Conservation (phyloP, 1,140 invertebrate species). For the Paraescarpia echinospica region DNA sequence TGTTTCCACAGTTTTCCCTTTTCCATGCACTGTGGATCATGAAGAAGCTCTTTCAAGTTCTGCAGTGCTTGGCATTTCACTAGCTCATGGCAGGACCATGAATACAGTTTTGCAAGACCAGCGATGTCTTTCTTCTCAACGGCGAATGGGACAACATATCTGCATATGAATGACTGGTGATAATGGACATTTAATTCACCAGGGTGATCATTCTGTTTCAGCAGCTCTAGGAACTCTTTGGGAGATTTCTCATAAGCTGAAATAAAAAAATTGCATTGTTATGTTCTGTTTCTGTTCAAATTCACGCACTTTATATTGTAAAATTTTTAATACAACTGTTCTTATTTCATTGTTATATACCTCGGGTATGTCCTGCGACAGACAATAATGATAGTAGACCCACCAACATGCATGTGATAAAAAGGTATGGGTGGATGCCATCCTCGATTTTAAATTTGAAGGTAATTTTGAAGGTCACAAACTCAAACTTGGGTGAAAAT, state of each 20-base stretch:
- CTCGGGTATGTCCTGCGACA: too few species aligned
- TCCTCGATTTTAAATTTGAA: too few species aligned
- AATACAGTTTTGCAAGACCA: background rate
- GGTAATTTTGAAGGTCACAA: too few species aligned
- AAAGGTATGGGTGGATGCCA: too few species aligned
- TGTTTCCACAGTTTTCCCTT: background rate
- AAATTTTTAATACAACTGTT: too few species aligned
- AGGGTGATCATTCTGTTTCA: background rate
- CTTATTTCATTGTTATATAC: too few species aligned
- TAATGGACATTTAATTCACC: background rate
- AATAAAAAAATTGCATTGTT: background rate
- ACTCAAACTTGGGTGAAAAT: too few species aligned
- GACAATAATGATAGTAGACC: too few species aligned
- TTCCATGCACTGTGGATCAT: background rate
- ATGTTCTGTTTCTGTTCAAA: too few species aligned
- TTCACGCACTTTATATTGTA: too few species aligned
- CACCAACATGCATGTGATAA: too few species aligned
- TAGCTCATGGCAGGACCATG: background rate
- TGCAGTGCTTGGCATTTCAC: background rate
- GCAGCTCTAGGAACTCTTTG: background rate
- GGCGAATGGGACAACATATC: background rate
- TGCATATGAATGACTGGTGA: background rate
- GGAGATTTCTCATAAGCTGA: background rate
- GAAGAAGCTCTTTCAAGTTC: background rate
- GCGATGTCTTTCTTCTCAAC: background rate